Conservation (phyloP, 2,888 invertebrate species). For the Ennomos fuscantarius region DNA sequence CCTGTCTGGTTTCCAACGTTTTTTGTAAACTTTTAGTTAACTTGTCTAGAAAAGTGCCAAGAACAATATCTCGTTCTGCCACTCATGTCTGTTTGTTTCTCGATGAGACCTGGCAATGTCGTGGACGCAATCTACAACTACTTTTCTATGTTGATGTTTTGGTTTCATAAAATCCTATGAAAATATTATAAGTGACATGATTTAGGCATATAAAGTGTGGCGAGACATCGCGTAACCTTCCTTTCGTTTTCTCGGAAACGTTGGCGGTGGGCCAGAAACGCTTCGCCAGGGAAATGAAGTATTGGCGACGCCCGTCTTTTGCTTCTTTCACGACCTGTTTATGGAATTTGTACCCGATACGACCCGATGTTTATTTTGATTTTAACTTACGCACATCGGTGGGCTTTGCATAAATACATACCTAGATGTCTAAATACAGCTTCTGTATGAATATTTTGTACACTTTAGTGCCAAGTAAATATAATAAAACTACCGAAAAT, state of each 20-base stretch:
- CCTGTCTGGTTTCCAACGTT: constrained; percentile 18
- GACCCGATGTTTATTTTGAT: constrained; percentile 64
- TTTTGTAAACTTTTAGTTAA: constrained; percentile 33
- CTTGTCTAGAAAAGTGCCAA: constrained; percentile 48
- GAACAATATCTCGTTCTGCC: constrained; percentile 53
- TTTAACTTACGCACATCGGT: constrained; percentile 56
- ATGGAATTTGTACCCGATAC: constrained; percentile 71
- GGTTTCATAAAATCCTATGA: constrained; percentile 44
- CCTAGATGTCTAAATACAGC: constrained; percentile 37
- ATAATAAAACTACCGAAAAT: constrained; percentile 33
- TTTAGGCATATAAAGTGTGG: constrained; percentile 81
- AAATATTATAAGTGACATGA: constrained; percentile 76
- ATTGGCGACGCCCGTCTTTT: constrained; percentile 73
- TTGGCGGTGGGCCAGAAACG: constrained; percentile 72
- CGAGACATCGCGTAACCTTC: constrained; percentile 84
- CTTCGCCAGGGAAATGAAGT: constrained; percentile 76
- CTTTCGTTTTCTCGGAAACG: constrained; percentile 79
- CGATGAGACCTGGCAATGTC: constrained; percentile 43
- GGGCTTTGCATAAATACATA: constrained; percentile 45
- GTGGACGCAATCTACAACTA: constrained; percentile 46
- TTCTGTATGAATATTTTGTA: constrained; percentile 34
- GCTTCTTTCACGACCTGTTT: constrained; percentile 74
- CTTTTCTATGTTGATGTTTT: constrained; percentile 48
- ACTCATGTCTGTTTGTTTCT: constrained; percentile 54
- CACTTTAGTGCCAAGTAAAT: constrained; percentile 33